Evolutionary conservation across 2,797 vertebrate genomes (phyloP).

Genomic region (Esox masquinongy): DNA sequence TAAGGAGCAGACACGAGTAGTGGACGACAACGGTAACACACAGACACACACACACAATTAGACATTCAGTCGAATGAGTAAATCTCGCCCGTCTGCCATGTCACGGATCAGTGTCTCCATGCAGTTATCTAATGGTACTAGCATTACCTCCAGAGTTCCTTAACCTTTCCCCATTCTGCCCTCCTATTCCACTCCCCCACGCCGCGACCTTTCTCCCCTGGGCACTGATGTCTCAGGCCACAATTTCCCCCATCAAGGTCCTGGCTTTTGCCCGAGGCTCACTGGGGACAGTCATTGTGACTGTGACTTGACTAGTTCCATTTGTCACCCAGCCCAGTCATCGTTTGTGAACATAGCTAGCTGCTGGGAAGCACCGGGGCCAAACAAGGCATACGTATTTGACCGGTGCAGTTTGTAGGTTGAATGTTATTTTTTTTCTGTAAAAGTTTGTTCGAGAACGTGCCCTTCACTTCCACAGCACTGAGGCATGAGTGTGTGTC

Average conservation of each 20-base stretch:
- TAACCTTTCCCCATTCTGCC: too few species aligned
- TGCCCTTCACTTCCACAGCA: too few species aligned
- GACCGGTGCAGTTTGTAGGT: too few species aligned
- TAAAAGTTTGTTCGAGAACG: too few species aligned
- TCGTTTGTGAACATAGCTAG: background rate
- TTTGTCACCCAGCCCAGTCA: background rate
- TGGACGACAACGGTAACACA: conserved; percentile 92
- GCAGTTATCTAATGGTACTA: too few species aligned
- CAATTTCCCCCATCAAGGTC: background rate
- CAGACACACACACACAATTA: background rate
- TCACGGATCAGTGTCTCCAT: too few species aligned
- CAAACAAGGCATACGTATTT: background rate
- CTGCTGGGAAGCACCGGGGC: background rate
- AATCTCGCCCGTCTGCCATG: background rate
- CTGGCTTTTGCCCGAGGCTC: background rate
- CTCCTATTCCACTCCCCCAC: too few species aligned
- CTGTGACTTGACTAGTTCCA: background rate
- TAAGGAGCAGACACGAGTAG: conserved; percentile 96
- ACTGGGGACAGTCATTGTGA: background rate
- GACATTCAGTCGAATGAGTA: background rate
- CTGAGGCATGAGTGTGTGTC: too few species aligned
- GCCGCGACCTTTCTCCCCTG: too few species aligned
- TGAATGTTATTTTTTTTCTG: too few species aligned
- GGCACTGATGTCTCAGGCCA: background rate
- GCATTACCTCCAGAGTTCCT: too few species aligned